A percentile compares a stretch with the other conserved stretches of the same genome.
Conservation (phyloP, 2,797 vertebrate genomes). For the Amniataba percoides region DNA sequence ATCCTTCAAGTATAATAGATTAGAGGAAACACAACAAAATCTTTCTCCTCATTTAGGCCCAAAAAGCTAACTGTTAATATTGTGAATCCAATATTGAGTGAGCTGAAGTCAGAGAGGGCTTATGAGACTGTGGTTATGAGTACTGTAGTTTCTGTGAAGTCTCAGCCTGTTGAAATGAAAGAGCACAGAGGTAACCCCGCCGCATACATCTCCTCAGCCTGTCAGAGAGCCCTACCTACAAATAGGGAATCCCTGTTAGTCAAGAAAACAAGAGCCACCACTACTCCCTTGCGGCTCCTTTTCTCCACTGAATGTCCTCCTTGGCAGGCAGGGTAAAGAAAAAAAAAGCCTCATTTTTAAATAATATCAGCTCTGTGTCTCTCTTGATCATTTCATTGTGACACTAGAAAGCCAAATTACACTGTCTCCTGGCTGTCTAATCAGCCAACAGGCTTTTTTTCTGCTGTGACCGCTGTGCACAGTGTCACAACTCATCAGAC, state of each 20-base stretch:
- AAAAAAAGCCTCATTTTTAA: not conserved
- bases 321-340: not conserved
- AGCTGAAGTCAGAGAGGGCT: not conserved
- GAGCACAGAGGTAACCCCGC: not conserved
- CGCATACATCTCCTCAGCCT: not conserved
- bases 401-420: not conserved
- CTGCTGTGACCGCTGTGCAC: not conserved
- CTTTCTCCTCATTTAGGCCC: not conserved
- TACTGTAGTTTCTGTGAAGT: not conserved
- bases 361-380: not conserved
- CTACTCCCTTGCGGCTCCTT: not conserved
- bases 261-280: not conserved
- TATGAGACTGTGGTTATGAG: not conserved
- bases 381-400: not conserved
- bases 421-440: not conserved
- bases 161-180: constrained; percentile 2
- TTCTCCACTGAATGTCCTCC: not conserved
- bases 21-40: not conserved
- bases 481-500: not conserved
- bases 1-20: not conserved
- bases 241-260: not conserved
- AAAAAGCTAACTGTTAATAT: not conserved
- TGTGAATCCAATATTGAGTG: not conserved
- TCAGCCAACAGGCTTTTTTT: not conserved
- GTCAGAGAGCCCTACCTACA: not conserved